These are phyloP conservation scores for Phallusia fumigata DNA, from an alignment of 23 tunicate species.

Conservation along the genomic window DNA sequence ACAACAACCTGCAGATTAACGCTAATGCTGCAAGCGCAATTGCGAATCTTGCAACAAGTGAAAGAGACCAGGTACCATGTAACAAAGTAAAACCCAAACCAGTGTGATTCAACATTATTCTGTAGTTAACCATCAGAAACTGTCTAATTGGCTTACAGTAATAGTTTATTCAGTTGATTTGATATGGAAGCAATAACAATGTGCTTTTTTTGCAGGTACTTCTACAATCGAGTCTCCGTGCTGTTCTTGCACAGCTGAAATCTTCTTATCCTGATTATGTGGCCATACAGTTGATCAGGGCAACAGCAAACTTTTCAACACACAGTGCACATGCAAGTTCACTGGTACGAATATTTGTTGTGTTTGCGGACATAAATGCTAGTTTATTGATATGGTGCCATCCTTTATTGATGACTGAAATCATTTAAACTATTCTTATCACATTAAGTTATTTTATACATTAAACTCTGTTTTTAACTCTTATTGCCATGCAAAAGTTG, in stretches of 20 bases:
- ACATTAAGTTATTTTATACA: no score
- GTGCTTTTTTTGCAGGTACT: constrained; percentile 62
- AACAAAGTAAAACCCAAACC: no score
- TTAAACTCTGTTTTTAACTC: no score
- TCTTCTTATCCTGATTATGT: constrained; percentile 61
- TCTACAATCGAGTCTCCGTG: constrained; percentile 51
- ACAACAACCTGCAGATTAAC: constrained; percentile 54
- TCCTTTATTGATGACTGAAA: no score
- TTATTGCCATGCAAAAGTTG: no score
- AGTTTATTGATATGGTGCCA: neutral
- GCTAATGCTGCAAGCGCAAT: constrained; percentile 72
- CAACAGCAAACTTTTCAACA: constrained; percentile 65
- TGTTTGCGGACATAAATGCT: no score
- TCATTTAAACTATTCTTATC: no score
- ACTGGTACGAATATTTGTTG: constrained; percentile 40
- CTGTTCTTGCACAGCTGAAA: constrained; percentile 37
- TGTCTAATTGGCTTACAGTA: no score
- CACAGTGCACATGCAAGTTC: constrained; percentile 44
- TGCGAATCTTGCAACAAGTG: constrained; percentile 76
- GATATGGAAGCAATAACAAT: no score
- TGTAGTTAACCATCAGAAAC: no score
- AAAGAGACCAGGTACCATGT: constrained; percentile 83
- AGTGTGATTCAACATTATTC: no score
- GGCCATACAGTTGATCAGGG: constrained; percentile 43
- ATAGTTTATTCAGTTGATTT: no score